A percentile compares a stretch with the other conserved stretches of the same genome.
Evolutionary conservation across 2,888 invertebrate genomes (phyloP).

Genomic region (Aelia acuminata): DNA sequence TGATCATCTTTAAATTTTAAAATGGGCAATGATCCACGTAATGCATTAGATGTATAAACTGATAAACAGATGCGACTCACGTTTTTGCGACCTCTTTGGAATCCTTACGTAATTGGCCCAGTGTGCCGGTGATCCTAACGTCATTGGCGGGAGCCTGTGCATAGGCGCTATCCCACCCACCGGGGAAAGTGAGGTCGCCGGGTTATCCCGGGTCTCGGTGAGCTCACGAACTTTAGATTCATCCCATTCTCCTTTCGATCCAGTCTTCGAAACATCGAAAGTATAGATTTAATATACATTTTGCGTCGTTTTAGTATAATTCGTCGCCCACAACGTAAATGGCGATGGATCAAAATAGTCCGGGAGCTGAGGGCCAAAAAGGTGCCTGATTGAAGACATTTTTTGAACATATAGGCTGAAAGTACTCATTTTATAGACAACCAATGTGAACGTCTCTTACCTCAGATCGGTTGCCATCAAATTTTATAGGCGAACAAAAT

Average conservation of each 20-base stretch:
- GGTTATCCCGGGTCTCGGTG: neutral
- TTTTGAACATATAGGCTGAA: too few relatives aligned
- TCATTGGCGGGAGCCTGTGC: neutral
- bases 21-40: neutral
- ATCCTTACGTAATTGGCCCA: neutral
- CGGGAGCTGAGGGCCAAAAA: too few relatives aligned
- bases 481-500: too few relatives aligned
- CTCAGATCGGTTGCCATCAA: too few relatives aligned
- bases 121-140: neutral
- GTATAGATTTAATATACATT: too few relatives aligned
- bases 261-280: neutral
- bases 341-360: too few relatives aligned
- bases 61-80: neutral
- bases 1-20: too few relatives aligned
- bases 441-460: too few relatives aligned
- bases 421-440: too few relatives aligned
- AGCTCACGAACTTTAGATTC: neutral
- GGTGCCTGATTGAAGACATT: too few relatives aligned
- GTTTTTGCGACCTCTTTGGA: neutral
- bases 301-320: too few relatives aligned
- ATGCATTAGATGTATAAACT: neutral
- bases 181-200: neutral
- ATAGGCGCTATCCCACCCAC: neutral
- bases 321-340: too few relatives aligned
- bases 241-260: neutral